phyloP scores from a whole-genome alignment of 2,113 vertebrate species.

The Sorex fumeus region DNA sequence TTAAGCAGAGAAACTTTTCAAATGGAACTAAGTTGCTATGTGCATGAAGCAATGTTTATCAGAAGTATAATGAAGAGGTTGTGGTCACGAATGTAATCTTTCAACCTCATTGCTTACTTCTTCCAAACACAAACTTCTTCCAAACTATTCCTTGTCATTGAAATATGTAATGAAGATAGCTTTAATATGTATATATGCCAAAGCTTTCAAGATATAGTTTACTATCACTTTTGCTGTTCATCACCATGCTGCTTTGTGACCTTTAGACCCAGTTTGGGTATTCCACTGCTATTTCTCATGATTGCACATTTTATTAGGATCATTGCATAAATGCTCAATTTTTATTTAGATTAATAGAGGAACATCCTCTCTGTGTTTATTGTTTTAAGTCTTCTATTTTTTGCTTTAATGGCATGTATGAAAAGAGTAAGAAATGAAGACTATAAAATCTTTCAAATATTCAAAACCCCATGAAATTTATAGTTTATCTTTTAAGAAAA shows the following conservation, averaged over 20 bases:
- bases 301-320: background rate
- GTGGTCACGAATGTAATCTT: background rate
- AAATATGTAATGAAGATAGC: background rate
- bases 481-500: conserved; percentile 55
- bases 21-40: background rate
- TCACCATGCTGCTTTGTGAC: background rate
- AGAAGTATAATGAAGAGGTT: background rate
- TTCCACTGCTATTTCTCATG: background rate
- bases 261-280: background rate
- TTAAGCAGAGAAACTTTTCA: background rate
- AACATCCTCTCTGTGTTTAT: background rate
- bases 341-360: conserved; percentile 11
- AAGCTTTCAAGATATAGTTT: background rate
- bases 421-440: conserved; percentile 38
- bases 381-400: background rate
- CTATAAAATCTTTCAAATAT: background rate
- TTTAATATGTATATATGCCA: background rate
- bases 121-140: background rate
- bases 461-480: background rate
- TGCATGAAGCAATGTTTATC: background rate
- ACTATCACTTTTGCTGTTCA: background rate
- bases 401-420: conserved; percentile 3
- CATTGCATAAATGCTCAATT: background rate
- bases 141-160: background rate
- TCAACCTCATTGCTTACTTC: background rate